These are phyloP conservation scores for Zosterops lateralis DNA, from an alignment of 2,113 vertebrate genomes.

Conservation along the genomic window DNA sequence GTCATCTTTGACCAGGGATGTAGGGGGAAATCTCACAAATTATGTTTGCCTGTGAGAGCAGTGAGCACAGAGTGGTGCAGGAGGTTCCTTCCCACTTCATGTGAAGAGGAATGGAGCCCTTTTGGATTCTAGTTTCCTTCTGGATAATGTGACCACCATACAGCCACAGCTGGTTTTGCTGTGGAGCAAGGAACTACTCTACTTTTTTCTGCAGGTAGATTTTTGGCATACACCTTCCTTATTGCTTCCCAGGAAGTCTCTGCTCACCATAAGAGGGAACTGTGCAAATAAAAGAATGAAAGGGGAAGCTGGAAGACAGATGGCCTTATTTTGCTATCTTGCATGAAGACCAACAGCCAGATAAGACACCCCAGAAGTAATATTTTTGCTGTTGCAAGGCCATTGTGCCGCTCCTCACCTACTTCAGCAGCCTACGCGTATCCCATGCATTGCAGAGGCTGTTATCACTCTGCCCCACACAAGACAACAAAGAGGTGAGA, in stretches of 20 bases:
- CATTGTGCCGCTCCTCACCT: not conserved
- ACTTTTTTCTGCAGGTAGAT: not conserved
- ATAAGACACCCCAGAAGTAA: not conserved
- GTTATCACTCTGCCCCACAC: not conserved
- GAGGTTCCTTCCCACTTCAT: not conserved
- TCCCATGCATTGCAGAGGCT: not conserved
- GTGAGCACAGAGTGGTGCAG: not conserved
- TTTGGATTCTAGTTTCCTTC: not conserved
- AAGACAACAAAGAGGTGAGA: not conserved
- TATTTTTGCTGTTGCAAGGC: not conserved
- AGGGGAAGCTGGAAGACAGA: not conserved
- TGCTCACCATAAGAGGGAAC: not conserved
- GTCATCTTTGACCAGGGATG: not conserved
- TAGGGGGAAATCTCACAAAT: fast-evolving
- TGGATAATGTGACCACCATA: not conserved
- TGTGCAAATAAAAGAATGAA: not conserved
- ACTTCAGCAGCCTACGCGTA: not conserved
- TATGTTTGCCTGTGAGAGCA: fast-evolving
- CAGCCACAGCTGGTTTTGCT: not conserved
- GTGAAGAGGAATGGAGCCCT: fast-evolving
- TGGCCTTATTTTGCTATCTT: not conserved
- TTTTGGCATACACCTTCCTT: not conserved
- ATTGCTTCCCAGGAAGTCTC: not conserved
- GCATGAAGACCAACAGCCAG: not conserved
- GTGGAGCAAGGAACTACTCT: not conserved